Evolutionary conservation across 2,113 vertebrate species (phyloP), one percentile per base, ranked within the genome.

Genomic region (Ictalurus punctatus): DNA sequence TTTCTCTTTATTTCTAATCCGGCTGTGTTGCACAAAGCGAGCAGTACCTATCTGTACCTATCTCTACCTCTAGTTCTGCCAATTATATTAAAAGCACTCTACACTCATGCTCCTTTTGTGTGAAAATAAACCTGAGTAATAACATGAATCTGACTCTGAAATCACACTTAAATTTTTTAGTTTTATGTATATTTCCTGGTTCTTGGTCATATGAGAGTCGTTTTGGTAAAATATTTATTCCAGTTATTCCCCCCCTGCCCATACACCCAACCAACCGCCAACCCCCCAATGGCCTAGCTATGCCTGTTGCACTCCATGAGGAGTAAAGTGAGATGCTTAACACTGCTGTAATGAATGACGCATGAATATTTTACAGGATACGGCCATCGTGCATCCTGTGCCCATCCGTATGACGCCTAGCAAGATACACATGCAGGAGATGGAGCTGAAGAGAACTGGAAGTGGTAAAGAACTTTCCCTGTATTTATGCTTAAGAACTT

Each of bases 361-460:
- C 40, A 27, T 54, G 48, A 67, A 83, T 83, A 27, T 84, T 90
- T 87, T 27, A 81, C 93, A 99, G 98, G 98, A 99, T 91, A 99
- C 98, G 14, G 98, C 98, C 91, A 99, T 99, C 90, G 98, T 99
- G 87, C 98, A 99, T 91, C 98, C 98, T 12, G 98, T 99, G 90
- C 97, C 98, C 89, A 99, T 99, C 91, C 96, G 98, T 88, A 99
- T 99, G 98, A 99, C 98, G 25, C 98, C 98, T 91, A 99, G 98
- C 96, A 99, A 99, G 96, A 99, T 99, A 92, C 98, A 99, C 93
- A 98, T 99, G 98, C 98, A 99, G 95, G 98, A 99, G 94, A 99
- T 99, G 98, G 98, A 99, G 91, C 96, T 99, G 89, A 99, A 99
- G 94, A 97, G 98, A 93, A 97, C 97, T 52, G 96, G 97, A 96